Percentiles rank a stretch among this genome's conserved stretches.
Conservation (phyloP, 2,888 invertebrate species). For the Neoascia interrupta region DNA sequence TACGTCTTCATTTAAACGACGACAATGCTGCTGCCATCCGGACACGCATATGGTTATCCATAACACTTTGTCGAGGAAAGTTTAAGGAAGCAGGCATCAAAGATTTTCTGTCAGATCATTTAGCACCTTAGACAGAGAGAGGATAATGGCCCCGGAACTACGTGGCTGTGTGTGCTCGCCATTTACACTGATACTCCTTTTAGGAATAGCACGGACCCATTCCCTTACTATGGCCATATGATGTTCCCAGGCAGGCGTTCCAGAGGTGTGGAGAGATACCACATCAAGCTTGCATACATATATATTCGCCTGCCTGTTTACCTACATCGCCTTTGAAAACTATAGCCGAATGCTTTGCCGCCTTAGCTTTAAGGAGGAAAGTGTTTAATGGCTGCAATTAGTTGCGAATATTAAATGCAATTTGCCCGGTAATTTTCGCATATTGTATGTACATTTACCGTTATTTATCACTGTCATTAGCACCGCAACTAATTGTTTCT, state of each 20-base stretch:
- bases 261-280: conserved; percentile 6
- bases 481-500: conserved; percentile 69
- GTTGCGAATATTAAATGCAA: conserved; percentile 73
- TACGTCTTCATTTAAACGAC: conserved; percentile 36
- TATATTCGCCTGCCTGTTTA: too few species aligned
- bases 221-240: conserved; percentile 7
- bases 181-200: neutral
- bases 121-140: conserved; percentile 43
- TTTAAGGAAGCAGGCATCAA: conserved; percentile 52
- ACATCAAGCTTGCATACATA: too few species aligned
- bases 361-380: conserved; percentile 69
- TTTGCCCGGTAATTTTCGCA: conserved; percentile 71
- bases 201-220: too few species aligned
- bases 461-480: conserved; percentile 70
- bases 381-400: conserved; percentile 72
- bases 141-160: conserved; percentile 57
- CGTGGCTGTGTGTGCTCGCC: conserved; percentile 9
- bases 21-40: conserved; percentile 15
- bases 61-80: conserved; percentile 32
- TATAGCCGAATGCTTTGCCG: conserved; percentile 16
- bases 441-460: conserved; percentile 68
- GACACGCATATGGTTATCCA: conserved; percentile 28
- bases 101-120: conserved; percentile 63
- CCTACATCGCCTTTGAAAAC: conserved; percentile 38
- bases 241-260: conserved; percentile 24